Evolutionary conservation across 2,113 vertebrate species (phyloP).

Genomic region (Odocoileus virginianus): DNA sequence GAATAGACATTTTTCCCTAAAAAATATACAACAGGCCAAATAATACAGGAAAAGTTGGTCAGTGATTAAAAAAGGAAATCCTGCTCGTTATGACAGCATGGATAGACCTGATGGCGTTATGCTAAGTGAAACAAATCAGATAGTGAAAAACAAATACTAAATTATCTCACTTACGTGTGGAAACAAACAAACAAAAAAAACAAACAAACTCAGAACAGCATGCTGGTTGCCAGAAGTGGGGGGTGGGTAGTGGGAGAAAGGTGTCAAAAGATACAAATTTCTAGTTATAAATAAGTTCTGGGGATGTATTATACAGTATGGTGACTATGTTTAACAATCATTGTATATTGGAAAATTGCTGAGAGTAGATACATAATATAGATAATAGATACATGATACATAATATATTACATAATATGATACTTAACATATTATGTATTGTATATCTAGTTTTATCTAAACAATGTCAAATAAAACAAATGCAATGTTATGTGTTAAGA

Average conservation of each 20-base stretch:
- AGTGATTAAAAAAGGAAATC: neutral
- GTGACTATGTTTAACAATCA: neutral
- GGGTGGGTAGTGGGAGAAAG: neutral
- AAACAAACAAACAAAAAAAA: neutral
- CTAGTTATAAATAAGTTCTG: neutral
- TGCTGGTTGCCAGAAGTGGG: neutral
- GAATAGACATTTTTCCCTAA: neutral
- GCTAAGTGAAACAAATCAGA: neutral
- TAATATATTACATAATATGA: neutral
- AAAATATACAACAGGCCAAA: neutral
- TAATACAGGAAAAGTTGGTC: neutral
- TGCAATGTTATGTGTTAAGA: neutral
- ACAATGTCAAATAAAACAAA: neutral
- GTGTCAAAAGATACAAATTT: neutral
- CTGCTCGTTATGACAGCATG: neutral
- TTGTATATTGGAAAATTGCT: neutral
- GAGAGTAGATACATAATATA: neutral
- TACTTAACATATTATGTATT: neutral
- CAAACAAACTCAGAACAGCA: neutral
- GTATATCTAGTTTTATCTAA: neutral
- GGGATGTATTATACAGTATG: neutral
- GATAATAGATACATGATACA: neutral
- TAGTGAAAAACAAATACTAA: neutral
- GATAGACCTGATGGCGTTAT: neutral
- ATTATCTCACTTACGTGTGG: neutral